Conservation (phyloP, 2,888 invertebrate species). For the Tachina lurida region DNA sequence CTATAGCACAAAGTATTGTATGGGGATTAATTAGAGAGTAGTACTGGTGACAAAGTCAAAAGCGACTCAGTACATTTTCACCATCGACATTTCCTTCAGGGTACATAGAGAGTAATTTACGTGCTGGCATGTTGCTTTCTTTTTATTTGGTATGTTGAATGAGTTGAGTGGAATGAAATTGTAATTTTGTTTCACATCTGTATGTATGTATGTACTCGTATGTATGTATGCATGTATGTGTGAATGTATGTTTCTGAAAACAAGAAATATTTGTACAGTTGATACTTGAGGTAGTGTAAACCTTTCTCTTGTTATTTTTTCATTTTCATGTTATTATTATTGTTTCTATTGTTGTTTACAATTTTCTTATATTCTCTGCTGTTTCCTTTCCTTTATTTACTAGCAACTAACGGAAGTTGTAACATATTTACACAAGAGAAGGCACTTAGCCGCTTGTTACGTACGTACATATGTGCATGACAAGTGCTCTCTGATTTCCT, state of each 20-base stretch:
- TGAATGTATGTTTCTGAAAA: not conserved
- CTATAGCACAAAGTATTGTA: too few species aligned
- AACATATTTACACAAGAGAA: constrained; percentile 71
- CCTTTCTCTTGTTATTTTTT: constrained; percentile 62
- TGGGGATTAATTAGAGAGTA: too few species aligned
- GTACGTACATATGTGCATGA: not conserved
- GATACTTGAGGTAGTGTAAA: constrained; percentile 22
- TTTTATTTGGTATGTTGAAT: constrained; percentile 30
- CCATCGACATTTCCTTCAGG: too few species aligned
- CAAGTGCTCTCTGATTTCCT: not conserved
- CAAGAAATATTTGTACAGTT: constrained; percentile 11
- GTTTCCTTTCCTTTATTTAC: constrained; percentile 71
- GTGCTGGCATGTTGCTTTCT: constrained; percentile 61
- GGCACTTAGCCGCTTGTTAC: constrained; percentile 62
- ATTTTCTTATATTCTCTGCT: constrained; percentile 68
- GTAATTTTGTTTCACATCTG: constrained; percentile 37
- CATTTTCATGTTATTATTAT: constrained; percentile 34
- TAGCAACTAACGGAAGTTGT: constrained; percentile 69
- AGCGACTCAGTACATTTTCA: too few species aligned
- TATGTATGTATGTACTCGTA: not conserved
- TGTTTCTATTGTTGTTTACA: constrained; percentile 47
- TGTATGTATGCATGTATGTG: too few species aligned
- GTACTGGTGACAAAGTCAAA: too few species aligned
- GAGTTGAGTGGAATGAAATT: constrained; percentile 50
- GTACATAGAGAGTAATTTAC: constrained; percentile 53